A percentile compares a stretch with the other conserved stretches of the same genome.
phyloP scores from a whole-genome alignment of 2,113 vertebrate species.

The Ochotona curzoniae region DNA sequence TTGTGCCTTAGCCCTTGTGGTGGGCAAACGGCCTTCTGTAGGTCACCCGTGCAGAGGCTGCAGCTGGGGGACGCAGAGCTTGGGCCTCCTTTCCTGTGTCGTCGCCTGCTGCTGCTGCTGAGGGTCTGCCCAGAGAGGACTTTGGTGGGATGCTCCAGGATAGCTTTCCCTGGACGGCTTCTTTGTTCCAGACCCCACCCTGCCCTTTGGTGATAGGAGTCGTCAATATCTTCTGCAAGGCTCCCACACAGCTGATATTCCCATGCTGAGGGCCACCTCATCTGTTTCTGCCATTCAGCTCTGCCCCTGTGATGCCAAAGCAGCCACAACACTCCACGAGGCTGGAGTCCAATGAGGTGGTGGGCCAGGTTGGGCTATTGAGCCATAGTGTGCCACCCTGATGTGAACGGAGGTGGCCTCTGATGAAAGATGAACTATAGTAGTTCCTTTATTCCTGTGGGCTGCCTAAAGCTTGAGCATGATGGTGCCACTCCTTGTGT shows the following conservation, averaged over 20 bases:
- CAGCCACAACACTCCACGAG: neutral
- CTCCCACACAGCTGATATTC: neutral
- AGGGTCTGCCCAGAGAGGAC: neutral
- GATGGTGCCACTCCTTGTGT: accelerated
- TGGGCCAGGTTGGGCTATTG: neutral
- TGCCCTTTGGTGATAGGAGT: neutral
- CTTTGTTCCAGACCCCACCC: neutral
- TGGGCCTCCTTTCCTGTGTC: neutral
- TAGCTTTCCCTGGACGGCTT: neutral
- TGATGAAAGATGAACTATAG: neutral
- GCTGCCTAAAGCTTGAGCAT: neutral
- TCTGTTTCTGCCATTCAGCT: neutral
- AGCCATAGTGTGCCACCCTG: neutral
- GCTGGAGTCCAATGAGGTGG: neutral
- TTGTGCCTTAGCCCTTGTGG: neutral
- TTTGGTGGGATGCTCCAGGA: accelerated
- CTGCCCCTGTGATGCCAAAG: neutral
- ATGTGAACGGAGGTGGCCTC: neutral
- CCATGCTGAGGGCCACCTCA: neutral
- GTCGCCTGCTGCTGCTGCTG: neutral
- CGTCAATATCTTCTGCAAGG: neutral
- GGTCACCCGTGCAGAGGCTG: neutral
- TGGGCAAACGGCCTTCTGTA: too few species aligned
- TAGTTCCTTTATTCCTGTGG: neutral
- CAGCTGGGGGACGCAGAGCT: neutral